Evolutionary conservation across 2,888 invertebrate species (phyloP).

Genomic region (Ellobium chinense): DNA sequence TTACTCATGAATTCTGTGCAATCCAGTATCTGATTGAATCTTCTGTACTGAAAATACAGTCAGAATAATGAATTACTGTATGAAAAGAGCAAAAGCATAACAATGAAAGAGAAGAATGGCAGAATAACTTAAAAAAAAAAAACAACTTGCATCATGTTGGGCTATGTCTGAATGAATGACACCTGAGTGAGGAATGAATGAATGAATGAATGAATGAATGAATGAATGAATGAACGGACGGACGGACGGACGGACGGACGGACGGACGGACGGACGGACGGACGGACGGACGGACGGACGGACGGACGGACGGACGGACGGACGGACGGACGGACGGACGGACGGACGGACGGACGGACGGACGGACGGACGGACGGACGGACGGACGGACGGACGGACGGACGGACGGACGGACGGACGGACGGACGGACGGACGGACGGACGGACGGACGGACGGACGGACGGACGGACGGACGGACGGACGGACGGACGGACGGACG

Average conservation of each 20-base stretch:
- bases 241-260: not conserved
- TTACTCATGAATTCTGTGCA: too few species aligned
- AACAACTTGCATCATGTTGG: too few species aligned
- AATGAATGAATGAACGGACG: too few species aligned
- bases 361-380: not conserved
- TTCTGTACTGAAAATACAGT: too few species aligned
- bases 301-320: not conserved
- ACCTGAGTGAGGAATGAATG: too few species aligned
- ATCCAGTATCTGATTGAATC: too few species aligned
- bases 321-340: not conserved
- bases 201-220: too few species aligned
- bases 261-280: not conserved
- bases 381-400: not conserved
- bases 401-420: conserved; percentile 4
- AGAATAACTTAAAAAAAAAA: too few species aligned
- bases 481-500: not conserved
- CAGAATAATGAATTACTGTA: too few species aligned
- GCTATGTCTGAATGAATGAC: too few species aligned
- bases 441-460: not conserved
- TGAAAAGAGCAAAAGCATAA: too few species aligned
- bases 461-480: not conserved
- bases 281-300: not conserved
- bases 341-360: not conserved
- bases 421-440: not conserved
- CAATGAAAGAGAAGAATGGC: too few species aligned